Evolutionary conservation across 1,140 invertebrate species (phyloP).

Genomic region (Oncopeltus fasciatus): DNA sequence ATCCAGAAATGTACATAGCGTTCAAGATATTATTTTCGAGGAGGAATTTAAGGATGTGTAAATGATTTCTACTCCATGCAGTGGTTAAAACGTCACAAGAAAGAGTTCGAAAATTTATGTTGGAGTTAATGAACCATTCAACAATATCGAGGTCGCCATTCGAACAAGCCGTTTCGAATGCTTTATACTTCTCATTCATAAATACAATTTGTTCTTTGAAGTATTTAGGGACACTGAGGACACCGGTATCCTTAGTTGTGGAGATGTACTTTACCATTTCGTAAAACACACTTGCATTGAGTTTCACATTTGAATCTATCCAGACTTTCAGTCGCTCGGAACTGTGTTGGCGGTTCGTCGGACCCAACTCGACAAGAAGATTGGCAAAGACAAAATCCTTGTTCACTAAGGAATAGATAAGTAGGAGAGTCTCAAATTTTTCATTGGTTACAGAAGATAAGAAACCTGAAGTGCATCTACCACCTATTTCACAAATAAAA

Average conservation of each 20-base stretch:
- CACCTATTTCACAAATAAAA: not conserved
- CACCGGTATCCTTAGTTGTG: not conserved
- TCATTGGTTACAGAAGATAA: not conserved
- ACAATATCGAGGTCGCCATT: not conserved
- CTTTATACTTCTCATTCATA: not conserved
- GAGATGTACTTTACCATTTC: not conserved
- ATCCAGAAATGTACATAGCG: not conserved
- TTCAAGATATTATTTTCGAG: not conserved
- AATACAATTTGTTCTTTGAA: not conserved
- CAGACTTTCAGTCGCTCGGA: not conserved
- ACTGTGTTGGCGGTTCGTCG: not conserved
- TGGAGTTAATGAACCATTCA: not conserved
- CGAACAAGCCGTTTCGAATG: not conserved
- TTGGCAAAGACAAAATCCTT: not conserved
- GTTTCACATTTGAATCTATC: not conserved
- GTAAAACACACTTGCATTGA: not conserved
- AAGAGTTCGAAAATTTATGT: not conserved
- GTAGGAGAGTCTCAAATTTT: not conserved
- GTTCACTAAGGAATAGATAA: not conserved
- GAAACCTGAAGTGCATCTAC: not conserved
- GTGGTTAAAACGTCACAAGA: not conserved
- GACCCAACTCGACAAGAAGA: not conserved
- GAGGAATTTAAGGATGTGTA: not conserved
- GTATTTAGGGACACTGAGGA: not conserved
- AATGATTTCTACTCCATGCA: not conserved